Base-by-base conservation (phyloP, 2,113 vertebrate genomes). In the Acanthisitta chloris region DNA sequence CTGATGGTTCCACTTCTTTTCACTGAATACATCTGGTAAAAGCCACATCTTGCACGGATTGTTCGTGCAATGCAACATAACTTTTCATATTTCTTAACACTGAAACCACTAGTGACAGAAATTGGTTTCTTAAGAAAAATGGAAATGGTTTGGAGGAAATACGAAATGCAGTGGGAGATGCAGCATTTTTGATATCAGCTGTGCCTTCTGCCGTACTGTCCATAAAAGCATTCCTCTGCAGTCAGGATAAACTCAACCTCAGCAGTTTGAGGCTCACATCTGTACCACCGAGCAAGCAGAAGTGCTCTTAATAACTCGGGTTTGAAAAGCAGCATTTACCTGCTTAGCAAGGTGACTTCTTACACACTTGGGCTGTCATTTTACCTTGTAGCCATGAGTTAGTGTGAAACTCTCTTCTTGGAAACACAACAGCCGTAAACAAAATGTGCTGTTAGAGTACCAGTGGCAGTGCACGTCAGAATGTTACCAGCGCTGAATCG, bases 361-460 rank as follows among this genome's bases (percentile, higher is more conserved):
- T 71, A 66, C n/a, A 66, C 58, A 64, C 85, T 17, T 21, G 65
- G 70, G 58, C 81, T 88, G 64, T 77, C 72, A 45, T 87, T 76
- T 64, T 77, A 54, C 81, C 57, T 17, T 38, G 51, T 88, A n/a
- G 43, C 61, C 88, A 25, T 17, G 43, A 69, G 79, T 77, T 94
- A 80, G 57, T 36, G 14, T 86, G 89, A 94, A 94, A 77, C 76
- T 81, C 92, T 62, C 49, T 36, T 78, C 51, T 83, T 40, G 28
- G 66, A 91, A 96, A 49, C 64, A 51, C 64, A 83, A 83, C 67
- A 94, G 80, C 87, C 93, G 82, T 81, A 95, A 91, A 81, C 14
- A 15, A 82, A 83, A 76, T 29, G 43, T 81, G 71, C 71, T 58
- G 3, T 89, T 81, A 57, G 33, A 80, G 85, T 73, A 86, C 49